These are phyloP conservation scores for Chaenogobius annularis DNA, from an alignment of 2,113 vertebrate genomes.

Conservation along the genomic window DNA sequence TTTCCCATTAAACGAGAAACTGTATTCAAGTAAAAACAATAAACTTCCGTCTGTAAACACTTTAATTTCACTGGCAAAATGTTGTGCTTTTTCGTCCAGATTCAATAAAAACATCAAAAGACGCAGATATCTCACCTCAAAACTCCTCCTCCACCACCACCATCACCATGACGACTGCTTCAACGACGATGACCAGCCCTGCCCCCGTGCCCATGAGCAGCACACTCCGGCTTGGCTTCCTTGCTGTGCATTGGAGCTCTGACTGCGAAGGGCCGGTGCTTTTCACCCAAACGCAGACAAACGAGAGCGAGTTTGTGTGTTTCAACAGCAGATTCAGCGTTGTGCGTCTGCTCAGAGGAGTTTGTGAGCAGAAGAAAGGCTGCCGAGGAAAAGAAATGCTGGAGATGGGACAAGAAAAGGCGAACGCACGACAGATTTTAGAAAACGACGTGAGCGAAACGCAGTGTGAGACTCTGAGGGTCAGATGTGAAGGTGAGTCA, in stretches of 20 bases:
- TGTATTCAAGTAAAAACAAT: too few species aligned
- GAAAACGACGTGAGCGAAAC: fast-evolving
- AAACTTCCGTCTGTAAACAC: too few species aligned
- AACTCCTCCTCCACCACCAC: not conserved
- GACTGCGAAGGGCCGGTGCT: slow-evolving; percentile 21
- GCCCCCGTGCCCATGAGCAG: not conserved
- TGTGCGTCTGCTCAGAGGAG: fast-evolving
- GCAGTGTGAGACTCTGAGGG: fast-evolving
- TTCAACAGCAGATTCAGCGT: fast-evolving
- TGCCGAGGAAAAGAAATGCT: fast-evolving
- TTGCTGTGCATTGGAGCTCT: not conserved
- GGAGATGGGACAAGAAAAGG: fast-evolving
- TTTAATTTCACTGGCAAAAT: not conserved
- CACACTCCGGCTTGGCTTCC: not conserved
- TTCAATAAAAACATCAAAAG: not conserved
- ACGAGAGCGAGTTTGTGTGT: not conserved
- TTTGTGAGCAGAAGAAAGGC: slow-evolving; percentile 20
- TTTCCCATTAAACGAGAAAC: too few species aligned
- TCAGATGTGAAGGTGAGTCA: slow-evolving; percentile 53
- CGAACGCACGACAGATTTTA: not conserved
- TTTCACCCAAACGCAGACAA: not conserved
- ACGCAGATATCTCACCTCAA: fast-evolving
- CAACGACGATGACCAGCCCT: fast-evolving
- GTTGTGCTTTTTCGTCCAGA: not conserved
- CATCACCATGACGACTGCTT: fast-evolving